phyloP scores from a whole-genome alignment of 2,797 vertebrate species.

The Sebastes nivosus region DNA sequence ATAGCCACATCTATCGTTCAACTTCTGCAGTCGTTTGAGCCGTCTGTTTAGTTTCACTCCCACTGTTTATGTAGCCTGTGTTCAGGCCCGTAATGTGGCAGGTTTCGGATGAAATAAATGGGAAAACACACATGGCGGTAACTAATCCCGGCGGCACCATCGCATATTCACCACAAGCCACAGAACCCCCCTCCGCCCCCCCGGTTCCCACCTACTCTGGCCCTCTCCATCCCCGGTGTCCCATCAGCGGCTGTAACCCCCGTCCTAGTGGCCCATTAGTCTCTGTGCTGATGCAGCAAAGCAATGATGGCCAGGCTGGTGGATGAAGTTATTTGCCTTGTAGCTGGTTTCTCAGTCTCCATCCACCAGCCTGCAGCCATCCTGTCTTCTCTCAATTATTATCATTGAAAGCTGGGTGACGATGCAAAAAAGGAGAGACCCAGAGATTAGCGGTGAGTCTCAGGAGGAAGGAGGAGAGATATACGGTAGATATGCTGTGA shows the following conservation, averaged over 20 bases:
- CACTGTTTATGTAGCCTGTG: constrained; percentile 61
- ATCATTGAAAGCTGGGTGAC: constrained; percentile 47
- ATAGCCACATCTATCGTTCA: constrained; percentile 18
- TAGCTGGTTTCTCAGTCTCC: constrained; percentile 31
- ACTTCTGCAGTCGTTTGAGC: constrained; percentile 36
- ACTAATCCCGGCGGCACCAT: constrained; percentile 69
- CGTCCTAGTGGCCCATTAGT: constrained; percentile 52
- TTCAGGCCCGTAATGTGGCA: constrained; percentile 57
- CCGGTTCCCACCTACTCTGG: constrained; percentile 60
- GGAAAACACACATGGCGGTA: constrained; percentile 71
- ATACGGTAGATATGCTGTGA: constrained; percentile 35
- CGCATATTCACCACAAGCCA: constrained; percentile 67
- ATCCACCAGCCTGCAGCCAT: constrained; percentile 21
- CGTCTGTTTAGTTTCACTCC: constrained; percentile 56
- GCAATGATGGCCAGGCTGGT: constrained; percentile 35
- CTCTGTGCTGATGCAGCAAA: constrained; percentile 60
- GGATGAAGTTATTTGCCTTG: constrained; percentile 50
- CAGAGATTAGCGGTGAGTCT: constrained; percentile 38
- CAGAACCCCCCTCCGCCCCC: constrained; percentile 49
- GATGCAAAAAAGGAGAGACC: constrained; percentile 24
- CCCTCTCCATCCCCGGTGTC: constrained; percentile 44
- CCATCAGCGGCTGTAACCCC: constrained; percentile 42
- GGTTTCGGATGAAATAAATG: constrained; percentile 67
- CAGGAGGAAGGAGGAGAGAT: constrained; percentile 29
- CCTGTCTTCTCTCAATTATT: constrained; percentile 45